Evolutionary conservation across 2,797 vertebrate genomes (phyloP), one percentile per base, ranked within the genome.

Genomic region (Enteromius radiatus): DNA sequence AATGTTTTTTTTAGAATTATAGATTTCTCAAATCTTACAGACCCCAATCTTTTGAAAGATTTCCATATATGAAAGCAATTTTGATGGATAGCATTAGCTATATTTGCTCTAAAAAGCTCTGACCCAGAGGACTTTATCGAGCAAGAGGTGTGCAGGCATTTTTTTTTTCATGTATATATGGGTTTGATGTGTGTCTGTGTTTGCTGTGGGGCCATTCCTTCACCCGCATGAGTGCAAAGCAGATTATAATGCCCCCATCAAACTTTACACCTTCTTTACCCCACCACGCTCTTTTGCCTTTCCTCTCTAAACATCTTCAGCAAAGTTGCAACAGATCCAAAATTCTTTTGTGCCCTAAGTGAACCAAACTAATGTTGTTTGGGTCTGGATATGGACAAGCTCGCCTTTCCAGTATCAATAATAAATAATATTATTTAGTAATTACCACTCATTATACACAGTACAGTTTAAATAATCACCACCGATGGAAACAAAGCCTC

Each of bases 291-390:
- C 86, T 89, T 88, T 89, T 87, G 87, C 84, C 74, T 68, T 68
- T 84, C 56, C 84, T 86, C 76, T 87, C 47, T 85, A 86, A 87
- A 89, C 87, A 87, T 74, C 69, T 84, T 88, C 65, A 80, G 81
- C 33, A 85, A 85, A 86, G 80, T 84, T 87, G 84, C 79, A 85
- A 85, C 87, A 82, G 84, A 86, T 85, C 86, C 88, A 86, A 84
- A 84, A 88, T 73, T 86, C 43, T 81, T 85, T 83, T 84, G 80
- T 70, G 81, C 75, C 71, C 70, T 21, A 65, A 75, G 81, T 78
- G 31, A 86, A 76, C 47, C 36, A 54, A 82, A 77, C 43, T 38
- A 65, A 64, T 47, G 10, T 59, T 68, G 54, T 80, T 75, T 76
- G 49, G 41, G 70, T 77, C 83, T 64, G 56, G 64, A 47, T 43